phyloP scores from a whole-genome alignment of 2,888 invertebrate genomes.

The Chaetogeoica ovagalla region DNA sequence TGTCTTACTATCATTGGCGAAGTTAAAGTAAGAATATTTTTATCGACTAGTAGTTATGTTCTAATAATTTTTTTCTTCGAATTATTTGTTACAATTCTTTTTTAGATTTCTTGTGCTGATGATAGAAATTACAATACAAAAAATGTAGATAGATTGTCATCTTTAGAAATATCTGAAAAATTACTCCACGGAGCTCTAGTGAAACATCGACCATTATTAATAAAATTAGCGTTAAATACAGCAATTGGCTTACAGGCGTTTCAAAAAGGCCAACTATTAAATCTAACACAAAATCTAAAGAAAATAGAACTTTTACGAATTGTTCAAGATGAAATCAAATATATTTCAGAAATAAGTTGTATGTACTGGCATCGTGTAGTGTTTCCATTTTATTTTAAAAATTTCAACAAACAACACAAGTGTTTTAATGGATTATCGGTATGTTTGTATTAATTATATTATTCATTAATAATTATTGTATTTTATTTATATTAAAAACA shows the following conservation, averaged over 20 bases:
- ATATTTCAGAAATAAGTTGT: conserved; percentile 43
- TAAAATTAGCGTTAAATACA: conserved; percentile 44
- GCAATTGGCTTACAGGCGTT: conserved; percentile 45
- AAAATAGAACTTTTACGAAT: conserved; percentile 24
- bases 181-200: conserved; percentile 66
- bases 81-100: not conserved
- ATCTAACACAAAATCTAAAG: conserved; percentile 29
- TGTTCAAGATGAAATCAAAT: conserved; percentile 35
- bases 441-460: conserved; percentile 13
- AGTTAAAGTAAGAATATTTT: conserved; percentile 35
- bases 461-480: not conserved
- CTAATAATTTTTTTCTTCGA: not conserved
- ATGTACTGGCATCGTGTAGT: conserved; percentile 49
- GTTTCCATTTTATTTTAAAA: conserved; percentile 38
- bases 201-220: conserved; percentile 30
- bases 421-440: conserved; percentile 42
- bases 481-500: not conserved
- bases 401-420: conserved; percentile 22
- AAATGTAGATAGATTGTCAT: conserved; percentile 72
- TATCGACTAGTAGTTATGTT: not conserved
- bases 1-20: conserved; percentile 35
- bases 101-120: conserved; percentile 32
- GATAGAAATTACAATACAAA: conserved; percentile 66
- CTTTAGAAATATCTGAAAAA: conserved; percentile 74
- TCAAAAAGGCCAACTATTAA: conserved; percentile 13